Percentiles rank a stretch among this genome's conserved stretches.
These are phyloP conservation scores for Aphrophora alni DNA, from an alignment of 2,888 invertebrate species.

Conservation along the genomic window DNA sequence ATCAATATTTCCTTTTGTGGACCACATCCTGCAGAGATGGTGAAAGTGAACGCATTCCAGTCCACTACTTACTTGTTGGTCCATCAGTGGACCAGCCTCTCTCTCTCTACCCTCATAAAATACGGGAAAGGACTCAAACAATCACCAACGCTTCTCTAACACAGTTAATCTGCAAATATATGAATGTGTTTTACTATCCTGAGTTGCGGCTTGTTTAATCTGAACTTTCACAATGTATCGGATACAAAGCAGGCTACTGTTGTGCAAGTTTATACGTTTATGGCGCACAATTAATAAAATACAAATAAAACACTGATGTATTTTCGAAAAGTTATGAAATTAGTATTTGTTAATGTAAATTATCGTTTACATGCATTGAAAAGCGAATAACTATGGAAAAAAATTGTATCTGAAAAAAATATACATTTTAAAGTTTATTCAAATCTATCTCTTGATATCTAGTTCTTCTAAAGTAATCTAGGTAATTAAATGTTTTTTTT, in stretches of 20 bases:
- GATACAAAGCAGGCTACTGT: background rate
- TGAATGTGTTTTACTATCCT: background rate
- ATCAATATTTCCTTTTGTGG: slow-evolving; percentile 6
- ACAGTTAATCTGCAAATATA: slow-evolving; percentile 5
- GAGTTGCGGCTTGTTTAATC: background rate
- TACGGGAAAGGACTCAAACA: background rate
- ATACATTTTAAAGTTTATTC: too few relatives aligned
- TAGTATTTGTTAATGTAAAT: too few relatives aligned
- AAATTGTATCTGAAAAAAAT: too few relatives aligned
- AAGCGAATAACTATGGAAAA: too few relatives aligned
- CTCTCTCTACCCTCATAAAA: background rate
- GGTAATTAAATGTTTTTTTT: too few relatives aligned
- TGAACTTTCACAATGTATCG: background rate
- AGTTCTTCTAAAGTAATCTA: too few relatives aligned
- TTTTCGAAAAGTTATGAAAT: too few relatives aligned
- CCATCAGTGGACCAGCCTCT: background rate
- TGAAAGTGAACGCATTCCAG: background rate
- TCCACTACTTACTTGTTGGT: background rate
- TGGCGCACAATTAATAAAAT: too few relatives aligned
- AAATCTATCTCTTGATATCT: too few relatives aligned
- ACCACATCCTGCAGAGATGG: background rate
- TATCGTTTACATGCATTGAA: too few relatives aligned
- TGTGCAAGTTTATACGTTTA: too few relatives aligned
- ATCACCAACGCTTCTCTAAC: background rate
- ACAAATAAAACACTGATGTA: too few relatives aligned